Conservation (phyloP, 2,888 invertebrate genomes). For the Phaonia tiefii region DNA sequence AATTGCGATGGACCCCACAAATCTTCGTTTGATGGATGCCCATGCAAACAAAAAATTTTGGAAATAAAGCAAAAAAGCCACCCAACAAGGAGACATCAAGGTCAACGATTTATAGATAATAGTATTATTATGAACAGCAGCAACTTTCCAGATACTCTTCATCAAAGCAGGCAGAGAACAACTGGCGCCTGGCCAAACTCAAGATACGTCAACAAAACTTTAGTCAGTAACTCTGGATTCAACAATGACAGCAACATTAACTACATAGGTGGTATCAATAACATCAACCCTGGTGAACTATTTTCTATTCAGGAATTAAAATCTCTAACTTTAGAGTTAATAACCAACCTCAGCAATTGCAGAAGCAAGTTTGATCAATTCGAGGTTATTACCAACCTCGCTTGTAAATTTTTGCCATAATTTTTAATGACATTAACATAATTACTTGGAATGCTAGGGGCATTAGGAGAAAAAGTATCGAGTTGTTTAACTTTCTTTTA, state of each 20-base stretch:
- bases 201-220: too few relatives aligned
- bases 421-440: too few relatives aligned
- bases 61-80: neutral
- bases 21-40: slow-evolving; percentile 13
- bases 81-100: neutral
- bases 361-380: too few relatives aligned
- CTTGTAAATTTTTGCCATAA: slow-evolving; percentile 2
- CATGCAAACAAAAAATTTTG: slow-evolving; percentile 1
- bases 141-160: neutral
- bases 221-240: too few relatives aligned
- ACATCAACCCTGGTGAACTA: neutral
- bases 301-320: neutral
- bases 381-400: slow-evolving; percentile 1
- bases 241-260: neutral
- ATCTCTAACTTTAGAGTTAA: neutral
- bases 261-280: neutral
- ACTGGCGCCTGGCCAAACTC: neutral
- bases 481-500: too few relatives aligned
- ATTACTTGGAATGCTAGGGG: too few relatives aligned
- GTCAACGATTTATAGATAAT: neutral
- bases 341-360: neutral
- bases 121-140: slow-evolving; percentile 1
- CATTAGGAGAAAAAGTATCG: too few relatives aligned
- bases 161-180: neutral
- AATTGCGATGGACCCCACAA: slow-evolving; percentile 35